Evolutionary conservation across 2,888 invertebrate genomes (phyloP).

Genomic region (Gryllus longicercus): DNA sequence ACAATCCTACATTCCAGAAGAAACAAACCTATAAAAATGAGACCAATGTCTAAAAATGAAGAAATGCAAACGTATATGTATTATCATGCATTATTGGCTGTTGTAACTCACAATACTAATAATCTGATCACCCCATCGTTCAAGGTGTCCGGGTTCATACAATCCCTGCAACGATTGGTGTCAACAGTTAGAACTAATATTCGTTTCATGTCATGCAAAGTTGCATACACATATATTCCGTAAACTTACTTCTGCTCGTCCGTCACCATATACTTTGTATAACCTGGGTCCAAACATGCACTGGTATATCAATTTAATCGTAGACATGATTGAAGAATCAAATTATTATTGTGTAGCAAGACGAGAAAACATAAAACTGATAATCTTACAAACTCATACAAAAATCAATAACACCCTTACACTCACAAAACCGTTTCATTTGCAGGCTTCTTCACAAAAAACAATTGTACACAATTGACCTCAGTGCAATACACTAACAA

Average conservation of each 20-base stretch:
- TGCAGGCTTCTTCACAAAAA: background rate
- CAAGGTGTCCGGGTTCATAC: conserved; percentile 65
- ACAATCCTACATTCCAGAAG: conserved; percentile 66
- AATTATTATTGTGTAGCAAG: too few relatives aligned
- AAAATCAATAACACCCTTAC: background rate
- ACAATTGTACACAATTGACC: background rate
- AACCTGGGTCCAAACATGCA: conserved; percentile 70
- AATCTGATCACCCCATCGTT: conserved; percentile 71
- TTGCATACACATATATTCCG: too few relatives aligned
- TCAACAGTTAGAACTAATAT: background rate
- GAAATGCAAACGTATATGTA: conserved; percentile 25
- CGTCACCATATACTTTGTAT: conserved; percentile 65
- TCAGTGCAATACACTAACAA: too few relatives aligned
- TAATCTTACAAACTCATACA: background rate
- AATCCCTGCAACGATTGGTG: conserved; percentile 52
- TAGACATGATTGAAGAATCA: conserved; percentile 42
- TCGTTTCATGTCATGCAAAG: too few relatives aligned
- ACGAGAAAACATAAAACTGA: too few relatives aligned
- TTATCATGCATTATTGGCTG: background rate
- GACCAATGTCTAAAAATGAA: conserved; percentile 25
- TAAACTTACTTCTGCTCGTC: conserved; percentile 53
- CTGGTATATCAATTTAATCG: conserved; percentile 56
- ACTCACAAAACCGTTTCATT: background rate
- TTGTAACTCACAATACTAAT: conserved; percentile 59
- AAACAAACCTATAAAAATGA: conserved; percentile 54